Conservation (phyloP, 1,140 invertebrate species). For the Diorhabda carinulata region DNA sequence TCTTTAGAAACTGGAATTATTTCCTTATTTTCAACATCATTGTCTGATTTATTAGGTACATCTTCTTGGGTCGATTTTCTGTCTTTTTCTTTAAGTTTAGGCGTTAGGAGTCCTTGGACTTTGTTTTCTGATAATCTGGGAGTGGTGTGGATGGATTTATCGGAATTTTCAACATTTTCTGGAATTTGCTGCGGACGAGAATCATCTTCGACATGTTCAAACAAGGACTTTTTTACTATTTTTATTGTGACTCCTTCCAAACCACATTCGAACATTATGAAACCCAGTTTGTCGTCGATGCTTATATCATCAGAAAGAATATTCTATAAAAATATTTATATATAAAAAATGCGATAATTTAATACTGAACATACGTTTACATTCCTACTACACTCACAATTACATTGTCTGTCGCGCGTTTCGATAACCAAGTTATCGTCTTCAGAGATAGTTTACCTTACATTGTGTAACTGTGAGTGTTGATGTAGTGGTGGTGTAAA, state of each 20-base stretch:
- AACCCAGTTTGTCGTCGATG: constrained; percentile 73
- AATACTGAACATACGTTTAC: too few relatives aligned
- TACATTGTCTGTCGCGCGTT: too few relatives aligned
- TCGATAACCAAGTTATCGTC: too few relatives aligned
- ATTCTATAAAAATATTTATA: constrained; percentile 24
- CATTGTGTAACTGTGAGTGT: too few relatives aligned
- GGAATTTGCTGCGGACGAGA: constrained; percentile 33
- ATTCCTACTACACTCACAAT: too few relatives aligned
- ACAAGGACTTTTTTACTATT: constrained; percentile 64
- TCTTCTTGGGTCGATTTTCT: constrained; percentile 14
- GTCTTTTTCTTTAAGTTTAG: constrained; percentile 31
- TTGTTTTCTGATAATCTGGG: constrained; percentile 12
- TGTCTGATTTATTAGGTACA: constrained; percentile 19
- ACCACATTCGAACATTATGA: constrained; percentile 96
- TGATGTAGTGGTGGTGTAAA: too few relatives aligned
- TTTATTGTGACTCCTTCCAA: constrained; percentile 85
- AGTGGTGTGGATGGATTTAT: constrained; percentile 43
- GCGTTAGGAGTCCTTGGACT: constrained; percentile 24
- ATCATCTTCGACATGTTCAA: constrained; percentile 62
- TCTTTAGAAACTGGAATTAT: constrained; percentile 47
- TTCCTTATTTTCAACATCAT: constrained; percentile 34
- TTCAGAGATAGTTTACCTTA: too few relatives aligned
- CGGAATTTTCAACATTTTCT: constrained; percentile 34
- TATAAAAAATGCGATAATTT: background rate
- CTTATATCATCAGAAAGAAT: constrained; percentile 35